phyloP scores from a whole-genome alignment of 2,113 vertebrate species.

The Sphyrna mokarran region DNA sequence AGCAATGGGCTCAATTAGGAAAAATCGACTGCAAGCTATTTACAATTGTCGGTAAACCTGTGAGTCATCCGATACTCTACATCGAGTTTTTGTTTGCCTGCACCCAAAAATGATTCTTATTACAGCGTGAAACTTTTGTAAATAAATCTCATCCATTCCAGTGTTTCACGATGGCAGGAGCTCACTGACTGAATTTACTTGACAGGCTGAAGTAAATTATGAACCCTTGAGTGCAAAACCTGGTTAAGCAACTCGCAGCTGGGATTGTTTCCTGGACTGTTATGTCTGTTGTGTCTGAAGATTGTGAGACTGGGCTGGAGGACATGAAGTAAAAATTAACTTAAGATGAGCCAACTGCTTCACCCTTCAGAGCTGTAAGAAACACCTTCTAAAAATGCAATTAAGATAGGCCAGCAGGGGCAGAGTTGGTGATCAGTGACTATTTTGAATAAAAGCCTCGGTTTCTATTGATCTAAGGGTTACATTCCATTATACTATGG shows the following conservation, averaged over 20 bases:
- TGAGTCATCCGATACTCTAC: neutral
- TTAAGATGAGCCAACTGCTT: neutral
- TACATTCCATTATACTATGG: neutral
- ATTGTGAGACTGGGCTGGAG: neutral
- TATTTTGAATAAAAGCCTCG: neutral
- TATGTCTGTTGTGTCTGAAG: neutral
- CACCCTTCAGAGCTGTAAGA: neutral
- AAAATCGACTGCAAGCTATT: neutral
- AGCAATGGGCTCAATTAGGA: neutral
- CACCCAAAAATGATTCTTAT: neutral
- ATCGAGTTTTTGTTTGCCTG: neutral
- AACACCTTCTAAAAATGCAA: neutral
- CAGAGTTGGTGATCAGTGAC: neutral
- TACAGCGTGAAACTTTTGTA: neutral
- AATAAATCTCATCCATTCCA: neutral
- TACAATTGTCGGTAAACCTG: neutral
- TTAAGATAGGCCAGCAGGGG: neutral
- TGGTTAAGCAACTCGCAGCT: neutral
- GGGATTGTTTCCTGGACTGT: neutral
- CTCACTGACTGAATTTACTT: neutral
- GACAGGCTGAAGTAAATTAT: neutral
- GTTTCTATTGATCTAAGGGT: neutral
- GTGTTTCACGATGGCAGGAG: neutral
- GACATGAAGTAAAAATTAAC: neutral
- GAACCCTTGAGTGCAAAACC: neutral